These are phyloP conservation scores for Herpailurus yagouaroundi DNA, from an alignment of 2,113 vertebrate species.

Conservation along the genomic window DNA sequence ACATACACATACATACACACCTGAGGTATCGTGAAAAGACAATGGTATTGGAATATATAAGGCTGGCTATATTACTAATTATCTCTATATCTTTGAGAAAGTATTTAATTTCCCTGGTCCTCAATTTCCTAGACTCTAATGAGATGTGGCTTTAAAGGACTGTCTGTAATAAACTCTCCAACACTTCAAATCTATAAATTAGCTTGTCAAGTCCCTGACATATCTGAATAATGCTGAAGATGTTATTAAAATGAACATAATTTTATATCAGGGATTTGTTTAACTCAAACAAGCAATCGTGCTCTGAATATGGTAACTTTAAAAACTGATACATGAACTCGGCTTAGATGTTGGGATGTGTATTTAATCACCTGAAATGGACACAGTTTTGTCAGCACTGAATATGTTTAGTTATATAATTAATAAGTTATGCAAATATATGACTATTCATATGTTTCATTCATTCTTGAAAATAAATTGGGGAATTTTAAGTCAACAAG, in stretches of 20 bases:
- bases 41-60: background rate
- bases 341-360: background rate
- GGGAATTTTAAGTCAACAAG: background rate
- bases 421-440: background rate
- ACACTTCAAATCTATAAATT: slow-evolving; percentile 34
- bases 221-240: slow-evolving; percentile 36
- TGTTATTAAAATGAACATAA: slow-evolving; percentile 25
- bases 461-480: background rate
- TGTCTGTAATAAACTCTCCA: slow-evolving; percentile 8
- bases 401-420: background rate
- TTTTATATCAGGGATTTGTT: slow-evolving; percentile 17
- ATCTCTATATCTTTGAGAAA: slow-evolving; percentile 30
- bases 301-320: background rate
- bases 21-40: background rate
- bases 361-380: background rate
- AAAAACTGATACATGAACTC: background rate
- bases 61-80: background rate
- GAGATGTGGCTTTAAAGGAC: background rate
- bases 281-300: slow-evolving; percentile 7
- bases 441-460: background rate
- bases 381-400: background rate
- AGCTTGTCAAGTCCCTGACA: background rate
- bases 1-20: background rate
- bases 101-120: background rate
- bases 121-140: slow-evolving; percentile 37